Percentiles rank a stretch among this genome's conserved stretches.
Evolutionary conservation across 2,113 vertebrate species (phyloP).

Genomic region (Brachypodius melanocephalos): DNA sequence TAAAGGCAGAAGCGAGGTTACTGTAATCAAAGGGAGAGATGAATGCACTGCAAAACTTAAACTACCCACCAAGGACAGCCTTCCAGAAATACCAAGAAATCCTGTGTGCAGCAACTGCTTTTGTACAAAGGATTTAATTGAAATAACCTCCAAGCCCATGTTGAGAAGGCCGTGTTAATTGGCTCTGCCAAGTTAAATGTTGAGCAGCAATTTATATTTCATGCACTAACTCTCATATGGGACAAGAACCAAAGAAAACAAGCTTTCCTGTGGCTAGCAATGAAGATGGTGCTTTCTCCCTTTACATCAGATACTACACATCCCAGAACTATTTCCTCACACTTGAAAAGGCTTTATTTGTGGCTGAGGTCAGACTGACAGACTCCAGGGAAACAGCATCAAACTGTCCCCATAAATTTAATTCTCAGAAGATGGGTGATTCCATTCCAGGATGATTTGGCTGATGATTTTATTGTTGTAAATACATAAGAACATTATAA

Average conservation of each 20-base stretch:
- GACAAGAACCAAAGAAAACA: conserved; percentile 38
- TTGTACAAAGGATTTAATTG: conserved; percentile 8
- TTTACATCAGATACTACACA: neutral
- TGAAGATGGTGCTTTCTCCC: neutral
- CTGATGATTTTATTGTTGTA: neutral
- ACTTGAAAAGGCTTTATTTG: conserved; percentile 18
- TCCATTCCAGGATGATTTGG: neutral
- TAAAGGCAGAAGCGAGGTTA: neutral
- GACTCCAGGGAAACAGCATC: conserved; percentile 26
- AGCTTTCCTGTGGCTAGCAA: conserved; percentile 12
- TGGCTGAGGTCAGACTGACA: conserved; percentile 36
- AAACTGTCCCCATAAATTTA: neutral
- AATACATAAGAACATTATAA: neutral
- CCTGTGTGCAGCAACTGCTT: neutral
- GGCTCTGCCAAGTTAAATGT: conserved; percentile 14
- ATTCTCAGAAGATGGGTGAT: neutral
- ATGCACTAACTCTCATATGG: conserved; percentile 40
- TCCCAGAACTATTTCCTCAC: conserved; percentile 10
- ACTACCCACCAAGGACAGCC: neutral
- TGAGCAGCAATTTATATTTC: conserved; percentile 53
- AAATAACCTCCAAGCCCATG: conserved; percentile 11
- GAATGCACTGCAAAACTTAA: conserved; percentile 11
- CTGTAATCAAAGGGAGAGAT: neutral
- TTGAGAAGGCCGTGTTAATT: conserved; percentile 38
- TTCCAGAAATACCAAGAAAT: conserved; percentile 18